Conservation (phyloP, 2,113 vertebrate genomes). For the Percopsis transmontana region DNA sequence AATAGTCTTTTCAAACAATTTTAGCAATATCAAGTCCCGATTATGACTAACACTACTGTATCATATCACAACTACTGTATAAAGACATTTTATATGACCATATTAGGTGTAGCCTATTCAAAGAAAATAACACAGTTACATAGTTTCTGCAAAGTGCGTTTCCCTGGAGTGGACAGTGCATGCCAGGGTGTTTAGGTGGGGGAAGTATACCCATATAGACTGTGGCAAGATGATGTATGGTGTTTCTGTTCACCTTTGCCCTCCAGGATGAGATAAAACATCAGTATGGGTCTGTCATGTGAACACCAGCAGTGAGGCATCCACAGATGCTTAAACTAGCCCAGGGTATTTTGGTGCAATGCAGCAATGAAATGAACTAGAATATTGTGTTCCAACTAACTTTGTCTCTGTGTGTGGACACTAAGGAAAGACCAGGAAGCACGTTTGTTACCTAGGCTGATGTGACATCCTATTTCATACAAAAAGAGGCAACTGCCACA, state of each 20-base stretch:
- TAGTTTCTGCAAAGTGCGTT: conserved; percentile 10
- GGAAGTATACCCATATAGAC: conserved; percentile 32
- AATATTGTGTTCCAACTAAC: conserved; percentile 50
- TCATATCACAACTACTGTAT: background rate
- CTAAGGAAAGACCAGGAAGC: too few species aligned
- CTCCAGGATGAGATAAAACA: conserved; percentile 60
- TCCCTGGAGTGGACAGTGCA: conserved; percentile 8
- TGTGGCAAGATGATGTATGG: conserved; percentile 66
- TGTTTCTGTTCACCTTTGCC: conserved; percentile 64
- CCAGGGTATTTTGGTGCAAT: conserved; percentile 66
- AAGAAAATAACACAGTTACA: too few species aligned
- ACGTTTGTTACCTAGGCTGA: too few species aligned
- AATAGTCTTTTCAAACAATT: too few species aligned
- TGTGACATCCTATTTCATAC: too few species aligned
- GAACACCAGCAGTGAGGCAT: conserved; percentile 21
- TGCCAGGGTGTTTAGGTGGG: conserved; percentile 19
- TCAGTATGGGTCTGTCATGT: conserved; percentile 45
- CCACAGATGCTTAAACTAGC: conserved; percentile 20
- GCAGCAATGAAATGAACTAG: conserved; percentile 55
- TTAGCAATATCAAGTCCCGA: background rate
- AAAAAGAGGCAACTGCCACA: too few species aligned
- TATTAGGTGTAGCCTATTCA: too few species aligned
- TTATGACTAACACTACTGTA: background rate
- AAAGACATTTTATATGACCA: too few species aligned
- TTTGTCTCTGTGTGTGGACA: conserved; percentile 29